phyloP scores from a whole-genome alignment of 2,113 vertebrate genomes.

The Desmodus rotundus region DNA sequence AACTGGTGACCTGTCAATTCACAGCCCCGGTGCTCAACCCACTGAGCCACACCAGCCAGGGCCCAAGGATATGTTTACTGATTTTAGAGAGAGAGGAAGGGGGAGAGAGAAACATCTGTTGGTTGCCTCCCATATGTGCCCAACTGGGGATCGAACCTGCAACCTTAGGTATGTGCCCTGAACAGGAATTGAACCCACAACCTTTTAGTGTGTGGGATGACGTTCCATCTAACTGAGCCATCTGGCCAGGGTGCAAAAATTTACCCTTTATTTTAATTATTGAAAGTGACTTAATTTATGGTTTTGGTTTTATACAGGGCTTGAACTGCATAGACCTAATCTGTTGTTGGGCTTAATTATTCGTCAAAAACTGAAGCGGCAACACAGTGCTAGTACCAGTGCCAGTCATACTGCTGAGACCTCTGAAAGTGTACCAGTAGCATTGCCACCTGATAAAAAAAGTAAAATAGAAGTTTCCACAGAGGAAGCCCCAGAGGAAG shows the following conservation, averaged over 20 bases:
- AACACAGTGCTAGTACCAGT: slow-evolving; percentile 75
- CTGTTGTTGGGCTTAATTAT: slow-evolving; percentile 95
- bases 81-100: neutral
- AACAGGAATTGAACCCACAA: neutral
- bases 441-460: slow-evolving; percentile 88
- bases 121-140: too few relatives aligned
- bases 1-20: too few relatives aligned
- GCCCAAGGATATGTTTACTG: neutral
- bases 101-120: neutral
- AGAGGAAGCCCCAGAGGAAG: slow-evolving; percentile 83
- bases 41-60: too few relatives aligned
- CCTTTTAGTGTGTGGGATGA: neutral
- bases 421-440: slow-evolving; percentile 78
- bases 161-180: too few relatives aligned
- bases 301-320: slow-evolving; percentile 84
- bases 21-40: too few relatives aligned
- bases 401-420: slow-evolving; percentile 82
- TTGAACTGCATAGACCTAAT: slow-evolving; percentile 93
- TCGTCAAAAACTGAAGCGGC: slow-evolving; percentile 93
- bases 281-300: slow-evolving; percentile 52
- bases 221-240: neutral
- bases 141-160: too few relatives aligned
- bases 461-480: slow-evolving; percentile 80
- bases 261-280: neutral
- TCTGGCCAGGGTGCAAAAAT: neutral